Conservation (phyloP, 2,113 vertebrate species). For the Neomonachus schauinslandi region DNA sequence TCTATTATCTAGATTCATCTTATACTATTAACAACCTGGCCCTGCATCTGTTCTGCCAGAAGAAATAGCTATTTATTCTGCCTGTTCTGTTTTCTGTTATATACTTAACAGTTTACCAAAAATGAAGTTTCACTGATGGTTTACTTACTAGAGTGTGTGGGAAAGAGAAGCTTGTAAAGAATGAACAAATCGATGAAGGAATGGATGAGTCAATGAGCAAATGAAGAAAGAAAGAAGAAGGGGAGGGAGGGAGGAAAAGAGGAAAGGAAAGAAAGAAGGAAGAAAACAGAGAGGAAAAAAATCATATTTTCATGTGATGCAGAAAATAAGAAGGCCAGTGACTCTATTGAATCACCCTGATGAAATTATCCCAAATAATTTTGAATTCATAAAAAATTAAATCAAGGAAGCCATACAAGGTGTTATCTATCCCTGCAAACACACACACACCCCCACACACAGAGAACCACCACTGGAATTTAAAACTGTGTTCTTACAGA, state of each 20-base stretch:
- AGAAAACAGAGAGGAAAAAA: too few relatives aligned
- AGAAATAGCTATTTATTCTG: background rate
- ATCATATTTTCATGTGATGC: slow-evolving; percentile 53
- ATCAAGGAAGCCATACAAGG: slow-evolving; percentile 68
- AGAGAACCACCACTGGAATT: slow-evolving; percentile 61
- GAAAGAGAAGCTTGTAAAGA: slow-evolving; percentile 29
- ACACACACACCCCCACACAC: background rate
- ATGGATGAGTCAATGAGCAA: background rate
- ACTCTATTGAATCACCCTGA: background rate
- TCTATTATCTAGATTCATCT: background rate
- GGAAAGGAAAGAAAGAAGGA: background rate
- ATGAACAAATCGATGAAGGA: background rate
- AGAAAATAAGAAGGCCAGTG: slow-evolving; percentile 60
- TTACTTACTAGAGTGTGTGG: slow-evolving; percentile 49
- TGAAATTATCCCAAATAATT: slow-evolving; percentile 55
- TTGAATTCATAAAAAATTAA: slow-evolving; percentile 74
- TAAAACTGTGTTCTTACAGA: slow-evolving; percentile 68
- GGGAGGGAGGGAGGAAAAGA: fast-evolving
- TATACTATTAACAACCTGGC: too few relatives aligned
- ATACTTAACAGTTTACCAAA: background rate
- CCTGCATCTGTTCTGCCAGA: background rate
- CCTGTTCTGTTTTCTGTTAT: background rate
- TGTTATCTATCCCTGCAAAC: background rate
- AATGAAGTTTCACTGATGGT: slow-evolving; percentile 29
- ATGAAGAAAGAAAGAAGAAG: background rate